phyloP scores from a whole-genome alignment of 2,113 vertebrate genomes.

The Calidris pugnax region DNA sequence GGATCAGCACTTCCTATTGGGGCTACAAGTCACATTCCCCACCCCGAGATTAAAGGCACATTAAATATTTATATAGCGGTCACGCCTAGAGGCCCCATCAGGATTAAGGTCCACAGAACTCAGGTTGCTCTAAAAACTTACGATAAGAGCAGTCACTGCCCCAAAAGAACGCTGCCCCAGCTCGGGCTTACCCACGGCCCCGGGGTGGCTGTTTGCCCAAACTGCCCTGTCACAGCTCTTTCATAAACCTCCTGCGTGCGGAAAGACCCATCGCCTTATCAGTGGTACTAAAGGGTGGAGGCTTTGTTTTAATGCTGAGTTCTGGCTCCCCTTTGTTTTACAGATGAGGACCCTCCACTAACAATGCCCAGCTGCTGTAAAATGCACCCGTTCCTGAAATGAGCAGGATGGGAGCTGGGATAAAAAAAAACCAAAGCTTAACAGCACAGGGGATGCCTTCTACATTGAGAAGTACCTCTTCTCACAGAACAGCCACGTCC shows the following conservation, averaged over 20 bases:
- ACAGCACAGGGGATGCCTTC: neutral
- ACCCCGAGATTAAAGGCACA: slow-evolving; percentile 15
- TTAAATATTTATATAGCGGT: slow-evolving; percentile 44
- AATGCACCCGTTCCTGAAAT: neutral
- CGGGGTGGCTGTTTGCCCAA: neutral
- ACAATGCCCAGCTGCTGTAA: neutral
- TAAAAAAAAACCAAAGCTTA: neutral
- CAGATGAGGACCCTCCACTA: neutral
- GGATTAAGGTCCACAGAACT: neutral
- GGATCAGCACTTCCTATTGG: neutral
- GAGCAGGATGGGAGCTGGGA: neutral
- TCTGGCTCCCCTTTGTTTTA: neutral
- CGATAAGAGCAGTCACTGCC: neutral
- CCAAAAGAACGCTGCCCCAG: neutral
- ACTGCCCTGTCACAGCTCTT: neutral
- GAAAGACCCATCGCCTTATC: neutral
- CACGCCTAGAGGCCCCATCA: neutral
- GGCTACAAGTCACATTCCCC: neutral
- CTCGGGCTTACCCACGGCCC: neutral
- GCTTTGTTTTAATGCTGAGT: neutral
- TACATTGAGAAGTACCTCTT: neutral
- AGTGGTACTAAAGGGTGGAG: neutral
- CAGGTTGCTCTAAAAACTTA: neutral
- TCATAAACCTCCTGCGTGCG: neutral
- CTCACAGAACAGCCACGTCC: neutral